These are phyloP conservation scores for Tympanoctomys barrerae DNA, from an alignment of 2,797 vertebrate genomes.

Conservation along the genomic window DNA sequence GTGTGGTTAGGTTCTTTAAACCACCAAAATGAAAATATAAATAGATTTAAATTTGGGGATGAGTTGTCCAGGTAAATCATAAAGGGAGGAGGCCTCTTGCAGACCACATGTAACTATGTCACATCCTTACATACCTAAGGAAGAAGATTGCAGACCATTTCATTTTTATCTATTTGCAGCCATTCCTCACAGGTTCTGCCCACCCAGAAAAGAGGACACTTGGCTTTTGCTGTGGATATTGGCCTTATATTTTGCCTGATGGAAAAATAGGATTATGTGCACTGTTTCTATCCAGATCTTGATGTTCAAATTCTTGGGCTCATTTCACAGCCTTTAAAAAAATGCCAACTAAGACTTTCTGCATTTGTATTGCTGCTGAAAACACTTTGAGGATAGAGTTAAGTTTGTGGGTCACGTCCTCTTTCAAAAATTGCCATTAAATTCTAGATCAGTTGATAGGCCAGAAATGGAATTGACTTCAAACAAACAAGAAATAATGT, in stretches of 20 bases:
- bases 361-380: not conserved
- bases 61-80: not conserved
- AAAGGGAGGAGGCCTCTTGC: not conserved
- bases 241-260: not conserved
- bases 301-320: not conserved
- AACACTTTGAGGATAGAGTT: not conserved
- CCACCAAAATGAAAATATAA: constrained; percentile 59
- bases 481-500: not conserved
- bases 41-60: constrained; percentile 46
- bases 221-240: not conserved
- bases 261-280: not conserved
- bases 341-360: not conserved
- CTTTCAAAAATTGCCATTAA: constrained; percentile 52
- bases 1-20: constrained; percentile 45
- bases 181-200: not conserved
- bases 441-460: not conserved
- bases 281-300: not conserved
- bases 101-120: constrained; percentile 15
- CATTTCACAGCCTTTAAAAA: not conserved
- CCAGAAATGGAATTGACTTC: not conserved
- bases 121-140: not conserved
- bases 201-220: not conserved
- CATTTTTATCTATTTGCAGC: not conserved
- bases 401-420: constrained; percentile 27
- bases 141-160: not conserved